phyloP scores from a whole-genome alignment of 2,888 invertebrate genomes.

The Acronicta leporina region DNA sequence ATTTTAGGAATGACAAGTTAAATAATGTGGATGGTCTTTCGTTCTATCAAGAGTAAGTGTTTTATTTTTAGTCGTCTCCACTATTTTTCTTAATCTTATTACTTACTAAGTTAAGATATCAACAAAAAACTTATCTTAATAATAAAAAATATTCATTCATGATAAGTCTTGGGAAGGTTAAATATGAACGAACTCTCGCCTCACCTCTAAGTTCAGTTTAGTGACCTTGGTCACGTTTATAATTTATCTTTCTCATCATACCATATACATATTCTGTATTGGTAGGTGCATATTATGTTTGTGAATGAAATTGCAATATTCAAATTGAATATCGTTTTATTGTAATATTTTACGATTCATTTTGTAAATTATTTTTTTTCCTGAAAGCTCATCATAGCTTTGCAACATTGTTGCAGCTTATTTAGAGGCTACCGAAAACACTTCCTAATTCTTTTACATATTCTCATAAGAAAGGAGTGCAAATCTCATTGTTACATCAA shows the following conservation, averaged over 20 bases:
- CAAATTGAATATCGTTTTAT: too few species aligned
- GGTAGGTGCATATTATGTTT: background rate
- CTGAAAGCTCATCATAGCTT: background rate
- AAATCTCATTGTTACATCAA: conserved; percentile 58
- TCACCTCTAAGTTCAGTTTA: conserved; percentile 48
- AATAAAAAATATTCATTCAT: conserved; percentile 1
- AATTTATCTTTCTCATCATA: conserved; percentile 6
- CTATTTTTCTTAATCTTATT: background rate
- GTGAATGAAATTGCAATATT: too few species aligned
- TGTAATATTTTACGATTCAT: background rate
- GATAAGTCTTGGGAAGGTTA: conserved; percentile 31
- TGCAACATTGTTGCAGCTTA: background rate
- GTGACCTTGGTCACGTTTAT: conserved; percentile 49
- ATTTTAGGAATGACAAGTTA: too few species aligned
- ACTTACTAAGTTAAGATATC: background rate
- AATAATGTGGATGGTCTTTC: too few species aligned
- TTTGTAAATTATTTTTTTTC: background rate
- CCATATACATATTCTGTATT: too few species aligned
- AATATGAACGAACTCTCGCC: conserved; percentile 49
- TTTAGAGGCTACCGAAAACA: background rate
- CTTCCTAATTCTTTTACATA: conserved; percentile 17
- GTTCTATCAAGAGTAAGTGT: too few species aligned
- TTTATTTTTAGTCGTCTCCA: too few species aligned
- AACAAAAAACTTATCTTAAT: conserved; percentile 1
- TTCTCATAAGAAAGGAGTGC: conserved; percentile 46